phyloP scores from a whole-genome alignment of 2,888 invertebrate species.

The Leptogaster cylindrica region DNA sequence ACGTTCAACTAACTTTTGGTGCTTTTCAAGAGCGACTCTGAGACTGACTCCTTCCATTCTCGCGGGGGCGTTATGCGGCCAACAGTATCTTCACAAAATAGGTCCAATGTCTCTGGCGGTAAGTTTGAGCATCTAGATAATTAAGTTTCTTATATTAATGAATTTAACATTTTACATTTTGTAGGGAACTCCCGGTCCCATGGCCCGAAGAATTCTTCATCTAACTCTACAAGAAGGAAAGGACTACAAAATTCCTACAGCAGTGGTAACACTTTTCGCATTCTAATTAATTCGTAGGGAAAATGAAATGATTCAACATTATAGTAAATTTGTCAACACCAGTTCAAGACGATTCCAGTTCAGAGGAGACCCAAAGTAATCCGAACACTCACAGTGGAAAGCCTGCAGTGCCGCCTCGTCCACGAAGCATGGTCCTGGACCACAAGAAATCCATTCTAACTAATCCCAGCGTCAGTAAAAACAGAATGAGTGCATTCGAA shows the following conservation, averaged over 20 bases:
- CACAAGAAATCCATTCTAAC: constrained; percentile 60
- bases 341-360: constrained; percentile 82
- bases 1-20: too few relatives aligned
- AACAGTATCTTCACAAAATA: constrained; percentile 83
- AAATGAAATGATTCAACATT: constrained; percentile 31
- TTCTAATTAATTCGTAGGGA: too few relatives aligned
- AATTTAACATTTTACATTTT: constrained; percentile 1
- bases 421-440: constrained; percentile 71
- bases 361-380: constrained; percentile 68
- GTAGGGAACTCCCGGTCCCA: constrained; percentile 50
- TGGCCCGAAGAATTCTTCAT: constrained; percentile 56
- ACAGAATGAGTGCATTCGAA: constrained; percentile 54
- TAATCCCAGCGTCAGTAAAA: constrained; percentile 53
- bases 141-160: background rate
- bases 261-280: constrained; percentile 64
- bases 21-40: constrained; percentile 83
- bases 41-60: constrained; percentile 67
- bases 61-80: constrained; percentile 75
- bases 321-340: constrained; percentile 72
- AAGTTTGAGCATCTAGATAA: too few relatives aligned
- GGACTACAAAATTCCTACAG: constrained; percentile 72
- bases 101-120: constrained; percentile 65
- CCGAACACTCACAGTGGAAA: constrained; percentile 59
- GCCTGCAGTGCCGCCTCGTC: constrained; percentile 70
- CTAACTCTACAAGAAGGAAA: constrained; percentile 62